phyloP scores from a whole-genome alignment of 2,113 vertebrate species.

The Mobula birostris region DNA sequence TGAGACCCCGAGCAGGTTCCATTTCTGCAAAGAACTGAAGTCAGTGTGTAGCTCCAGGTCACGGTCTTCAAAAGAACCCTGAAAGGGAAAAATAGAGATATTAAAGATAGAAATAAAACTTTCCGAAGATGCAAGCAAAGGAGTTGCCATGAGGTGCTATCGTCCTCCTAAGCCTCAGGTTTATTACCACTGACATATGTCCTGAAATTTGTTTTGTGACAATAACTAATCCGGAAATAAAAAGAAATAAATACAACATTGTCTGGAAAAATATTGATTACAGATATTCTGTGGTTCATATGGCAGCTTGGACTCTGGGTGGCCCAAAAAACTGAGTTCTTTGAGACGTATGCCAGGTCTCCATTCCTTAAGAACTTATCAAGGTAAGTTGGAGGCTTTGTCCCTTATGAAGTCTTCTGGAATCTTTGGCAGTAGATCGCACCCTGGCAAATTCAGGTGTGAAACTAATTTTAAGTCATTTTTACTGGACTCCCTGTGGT shows the following conservation, averaged over 20 bases:
- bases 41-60: too few species aligned
- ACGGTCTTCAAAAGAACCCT: too few species aligned
- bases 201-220: too few species aligned
- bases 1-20: too few species aligned
- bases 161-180: too few species aligned
- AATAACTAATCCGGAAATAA: not conserved
- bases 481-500: not conserved
- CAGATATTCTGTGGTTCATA: not conserved
- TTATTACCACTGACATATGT: too few species aligned
- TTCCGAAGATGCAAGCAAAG: too few species aligned
- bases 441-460: not conserved
- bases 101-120: too few species aligned
- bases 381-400: not conserved
- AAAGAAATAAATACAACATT: not conserved
- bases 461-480: not conserved
- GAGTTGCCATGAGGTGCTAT: too few species aligned
- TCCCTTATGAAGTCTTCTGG: not conserved
- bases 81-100: too few species aligned
- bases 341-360: not conserved
- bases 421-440: not conserved
- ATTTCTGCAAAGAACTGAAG: too few species aligned
- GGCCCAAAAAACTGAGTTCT: not conserved
- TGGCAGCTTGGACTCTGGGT: not conserved
- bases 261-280: not conserved
- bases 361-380: not conserved